Base-by-base conservation (phyloP, 2,888 invertebrate species). In the Cheilosia variabilis region DNA sequence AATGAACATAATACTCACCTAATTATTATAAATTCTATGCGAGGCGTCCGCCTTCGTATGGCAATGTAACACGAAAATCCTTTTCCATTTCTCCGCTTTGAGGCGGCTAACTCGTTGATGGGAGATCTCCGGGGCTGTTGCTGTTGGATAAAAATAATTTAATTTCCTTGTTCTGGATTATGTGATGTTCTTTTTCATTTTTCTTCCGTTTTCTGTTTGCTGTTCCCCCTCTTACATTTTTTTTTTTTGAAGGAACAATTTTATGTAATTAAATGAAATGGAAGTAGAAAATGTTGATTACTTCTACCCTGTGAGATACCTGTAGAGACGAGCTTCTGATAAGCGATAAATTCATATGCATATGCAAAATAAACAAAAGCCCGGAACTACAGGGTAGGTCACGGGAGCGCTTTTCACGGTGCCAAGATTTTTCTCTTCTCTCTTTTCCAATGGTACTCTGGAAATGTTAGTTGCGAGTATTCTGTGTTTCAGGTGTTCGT, bases 331-430 rank as follows among this genome's bases (percentile, higher is more conserved):
- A 98, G 98, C 98, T 98, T 98, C 98, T 98, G 98, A 97, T 95
- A 91, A 89, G 90, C 90, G 88, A 89, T 88, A 88, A 89, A 77
- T 88, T 89, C 89, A 89, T 89, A 87, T 79, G 75, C 87, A 87
- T 90, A 87, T 81, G 89, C 90, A 88, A 89, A 90, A 96, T 96
- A 97, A 96, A 98, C 98, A 98, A 97, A 98, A 98, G 97, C 98
- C 98, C 98, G 98, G 98, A 98, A 97, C 97, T 98, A 98, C 98
- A 98, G 98, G 98, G 98, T 98, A 98, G 97, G 97, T 97, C 97
- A 98, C 97, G 97, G 96, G 97, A 97, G 97, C 92, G 92, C 91
- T 91, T 89, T 62, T 60, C 3, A 80, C 86, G 68, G 68, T 76
- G 72, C 37, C 10, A 63, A 71, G 41, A 62, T 52, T 45, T 65